phyloP scores from a whole-genome alignment of 2,113 vertebrate genomes.

The Ranitomeya imitator region DNA sequence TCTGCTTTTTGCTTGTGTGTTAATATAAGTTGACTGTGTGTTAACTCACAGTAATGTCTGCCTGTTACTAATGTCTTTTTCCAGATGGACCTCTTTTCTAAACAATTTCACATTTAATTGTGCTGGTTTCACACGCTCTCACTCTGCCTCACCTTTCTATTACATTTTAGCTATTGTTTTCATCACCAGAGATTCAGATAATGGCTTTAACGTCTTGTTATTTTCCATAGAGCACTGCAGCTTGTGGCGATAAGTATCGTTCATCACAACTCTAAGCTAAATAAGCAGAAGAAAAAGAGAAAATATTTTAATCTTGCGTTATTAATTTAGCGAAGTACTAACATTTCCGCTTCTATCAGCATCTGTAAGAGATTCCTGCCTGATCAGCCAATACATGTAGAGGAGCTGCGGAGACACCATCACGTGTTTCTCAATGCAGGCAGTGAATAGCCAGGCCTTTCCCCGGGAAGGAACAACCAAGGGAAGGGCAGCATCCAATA shows the following conservation, averaged over 20 bases:
- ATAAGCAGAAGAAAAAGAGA: neutral
- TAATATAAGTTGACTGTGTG: slow-evolving; percentile 20
- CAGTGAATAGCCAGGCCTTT: too few relatives aligned
- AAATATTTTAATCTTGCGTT: neutral
- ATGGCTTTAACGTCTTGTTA: slow-evolving; percentile 24
- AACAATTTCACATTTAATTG: slow-evolving; percentile 33
- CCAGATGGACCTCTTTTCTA: slow-evolving; percentile 19
- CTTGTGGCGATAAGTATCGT: neutral
- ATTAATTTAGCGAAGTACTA: neutral
- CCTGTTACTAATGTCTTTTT: slow-evolving; percentile 13
- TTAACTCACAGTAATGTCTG: slow-evolving; percentile 20
- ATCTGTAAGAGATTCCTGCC: neutral
- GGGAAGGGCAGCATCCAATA: too few relatives aligned
- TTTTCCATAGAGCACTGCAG: neutral
- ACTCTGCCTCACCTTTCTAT: slow-evolving; percentile 43
- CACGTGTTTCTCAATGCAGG: too few relatives aligned
- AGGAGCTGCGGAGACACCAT: too few relatives aligned
- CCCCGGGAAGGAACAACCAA: too few relatives aligned
- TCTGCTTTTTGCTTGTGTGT: slow-evolving; percentile 16
- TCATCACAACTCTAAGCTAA: neutral
- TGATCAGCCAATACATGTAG: too few relatives aligned
- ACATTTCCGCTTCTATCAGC: neutral
- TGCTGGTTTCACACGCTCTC: slow-evolving; percentile 35
- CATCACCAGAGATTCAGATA: neutral
- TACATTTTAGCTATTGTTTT: slow-evolving; percentile 38